Percentiles rank a stretch among this genome's conserved stretches.
Conservation (phyloP, 2,797 vertebrate genomes). For the Cheirogaleus major region DNA sequence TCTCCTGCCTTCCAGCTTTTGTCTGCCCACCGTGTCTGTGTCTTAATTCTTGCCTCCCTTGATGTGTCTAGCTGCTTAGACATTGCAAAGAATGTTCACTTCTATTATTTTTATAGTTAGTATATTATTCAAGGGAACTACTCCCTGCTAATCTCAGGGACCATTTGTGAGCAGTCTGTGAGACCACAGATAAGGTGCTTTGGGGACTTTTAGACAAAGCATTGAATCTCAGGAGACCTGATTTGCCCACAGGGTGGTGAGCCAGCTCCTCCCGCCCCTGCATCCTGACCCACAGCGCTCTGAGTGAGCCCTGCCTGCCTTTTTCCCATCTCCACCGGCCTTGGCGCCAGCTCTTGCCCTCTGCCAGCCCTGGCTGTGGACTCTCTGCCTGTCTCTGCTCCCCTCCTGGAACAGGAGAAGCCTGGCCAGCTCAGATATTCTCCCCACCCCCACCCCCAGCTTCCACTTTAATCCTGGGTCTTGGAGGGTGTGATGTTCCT, state of each 20-base stretch:
- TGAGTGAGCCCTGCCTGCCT: background rate
- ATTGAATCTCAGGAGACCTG: background rate
- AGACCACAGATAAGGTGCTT: background rate
- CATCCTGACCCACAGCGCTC: background rate
- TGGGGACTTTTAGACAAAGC: background rate
- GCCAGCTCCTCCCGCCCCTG: background rate
- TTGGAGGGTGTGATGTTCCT: background rate
- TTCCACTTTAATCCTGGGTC: background rate
- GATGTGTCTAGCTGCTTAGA: background rate
- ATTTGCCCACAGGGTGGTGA: background rate
- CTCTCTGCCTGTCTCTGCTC: background rate
- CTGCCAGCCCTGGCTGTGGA: background rate
- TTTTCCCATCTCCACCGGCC: background rate
- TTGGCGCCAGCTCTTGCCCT: background rate
- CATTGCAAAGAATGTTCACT: background rate
- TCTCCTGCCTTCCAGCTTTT: background rate
- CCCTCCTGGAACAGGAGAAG: background rate
- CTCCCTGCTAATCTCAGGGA: background rate
- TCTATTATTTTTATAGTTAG: background rate
- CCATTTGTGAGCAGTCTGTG: background rate
- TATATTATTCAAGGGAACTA: background rate
- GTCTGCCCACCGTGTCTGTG: background rate
- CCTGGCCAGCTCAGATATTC: background rate
- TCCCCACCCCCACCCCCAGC: too few relatives aligned
- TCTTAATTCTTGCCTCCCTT: background rate